A percentile compares a stretch with the other conserved stretches of the same genome.
Conservation (phyloP, 2,888 invertebrate species). For the Acrobasis consociella region DNA sequence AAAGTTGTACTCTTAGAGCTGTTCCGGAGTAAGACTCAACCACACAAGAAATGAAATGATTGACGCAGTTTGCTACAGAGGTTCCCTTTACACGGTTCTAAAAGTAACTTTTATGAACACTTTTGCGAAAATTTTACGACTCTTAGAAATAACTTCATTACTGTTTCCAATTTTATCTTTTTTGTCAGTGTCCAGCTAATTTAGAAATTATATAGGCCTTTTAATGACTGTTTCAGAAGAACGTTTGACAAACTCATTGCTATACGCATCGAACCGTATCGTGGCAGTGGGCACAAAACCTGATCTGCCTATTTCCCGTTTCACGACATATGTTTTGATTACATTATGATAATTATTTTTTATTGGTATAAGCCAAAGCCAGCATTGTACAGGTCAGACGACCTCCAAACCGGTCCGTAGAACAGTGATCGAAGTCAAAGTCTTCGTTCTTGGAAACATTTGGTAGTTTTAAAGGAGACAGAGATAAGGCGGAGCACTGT, state of each 20-base stretch:
- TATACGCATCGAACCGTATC: background rate
- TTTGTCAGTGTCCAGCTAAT: conserved; percentile 21
- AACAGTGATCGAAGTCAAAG: conserved; percentile 35
- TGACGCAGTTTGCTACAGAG: conserved; percentile 46
- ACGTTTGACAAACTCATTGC: background rate
- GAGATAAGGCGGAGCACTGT: conserved; percentile 44
- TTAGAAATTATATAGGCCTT: background rate
- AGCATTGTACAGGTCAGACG: conserved; percentile 32
- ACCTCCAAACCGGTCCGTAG: conserved; percentile 41
- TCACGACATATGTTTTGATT: background rate
- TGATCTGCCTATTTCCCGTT: conserved; percentile 22
- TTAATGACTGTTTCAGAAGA: background rate
- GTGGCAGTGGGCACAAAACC: conserved; percentile 7
- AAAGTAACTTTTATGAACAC: conserved; percentile 31
- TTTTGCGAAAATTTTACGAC: conserved; percentile 45
- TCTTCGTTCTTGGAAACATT: conserved; percentile 46
- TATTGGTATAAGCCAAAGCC: conserved; percentile 24
- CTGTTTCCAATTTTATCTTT: conserved; percentile 35
- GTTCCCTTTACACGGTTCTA: conserved; percentile 46
- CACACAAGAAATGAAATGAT: conserved; percentile 30
- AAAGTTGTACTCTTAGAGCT: background rate
- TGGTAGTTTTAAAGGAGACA: conserved; percentile 44
- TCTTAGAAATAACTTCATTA: conserved; percentile 44
- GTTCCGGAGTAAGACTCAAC: conserved; percentile 26
- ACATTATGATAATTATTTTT: conserved; percentile 15